Evolutionary conservation across 2,797 vertebrate genomes (phyloP).

Genomic region (Poeciliopsis presidionis): DNA sequence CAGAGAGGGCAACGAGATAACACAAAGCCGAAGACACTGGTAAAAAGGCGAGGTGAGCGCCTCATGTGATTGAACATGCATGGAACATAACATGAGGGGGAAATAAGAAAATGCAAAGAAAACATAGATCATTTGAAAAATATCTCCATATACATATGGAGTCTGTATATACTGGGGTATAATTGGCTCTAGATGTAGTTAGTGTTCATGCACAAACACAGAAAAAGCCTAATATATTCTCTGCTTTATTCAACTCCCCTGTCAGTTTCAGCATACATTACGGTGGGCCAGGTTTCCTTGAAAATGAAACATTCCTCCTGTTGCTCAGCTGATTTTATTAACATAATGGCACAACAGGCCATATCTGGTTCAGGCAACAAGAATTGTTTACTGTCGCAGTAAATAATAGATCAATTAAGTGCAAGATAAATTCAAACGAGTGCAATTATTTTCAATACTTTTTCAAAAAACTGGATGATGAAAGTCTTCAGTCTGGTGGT

Average conservation of each 20-base stretch:
- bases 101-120: slow-evolving; percentile 19
- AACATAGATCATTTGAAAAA: slow-evolving; percentile 7
- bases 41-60: slow-evolving; percentile 16
- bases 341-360: not conserved
- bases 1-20: not conserved
- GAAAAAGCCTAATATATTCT: not conserved
- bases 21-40: not conserved
- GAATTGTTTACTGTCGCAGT: not conserved
- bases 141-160: not conserved
- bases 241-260: not conserved
- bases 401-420: too few species aligned
- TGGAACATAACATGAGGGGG: slow-evolving; percentile 3
- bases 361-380: not conserved
- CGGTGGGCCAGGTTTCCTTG: not conserved
- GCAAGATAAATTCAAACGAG: too few species aligned
- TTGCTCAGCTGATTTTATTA: not conserved
- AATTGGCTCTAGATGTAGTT: not conserved
- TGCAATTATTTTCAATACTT: too few species aligned
- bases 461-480: too few species aligned
- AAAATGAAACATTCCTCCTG: not conserved
- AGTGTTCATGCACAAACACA: not conserved
- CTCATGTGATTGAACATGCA: slow-evolving; percentile 14
- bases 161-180: not conserved
- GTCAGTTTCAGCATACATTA: not conserved
- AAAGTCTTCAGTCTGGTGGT: too few species aligned